Base-by-base conservation (phyloP, 1,140 invertebrate species). In the Cherax destructor region DNA sequence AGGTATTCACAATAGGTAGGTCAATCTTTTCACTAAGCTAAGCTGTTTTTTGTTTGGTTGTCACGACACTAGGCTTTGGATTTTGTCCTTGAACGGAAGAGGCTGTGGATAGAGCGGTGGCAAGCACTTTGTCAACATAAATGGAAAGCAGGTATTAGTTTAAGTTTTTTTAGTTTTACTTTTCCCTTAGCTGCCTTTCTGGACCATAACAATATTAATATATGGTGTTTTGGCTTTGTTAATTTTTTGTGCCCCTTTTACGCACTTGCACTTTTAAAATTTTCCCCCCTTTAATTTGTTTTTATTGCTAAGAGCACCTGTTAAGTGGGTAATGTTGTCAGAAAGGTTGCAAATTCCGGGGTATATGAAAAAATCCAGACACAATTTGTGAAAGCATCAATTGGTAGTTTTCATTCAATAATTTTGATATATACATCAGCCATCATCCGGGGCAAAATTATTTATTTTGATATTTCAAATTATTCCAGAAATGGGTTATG, bases 31-130 rank as follows among this genome's bases (percentile, higher is more conserved):
- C 89, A 91, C 89, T 91, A 83, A 93, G 87, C 79, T 92, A 88
- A 91, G 86, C 81, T 91, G 89, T 92, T 87, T 88, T 91, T 92
- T 91, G 84, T 93, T 86, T 93, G 86, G 77, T 93, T 92, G 86
- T 92, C 86, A 92, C 86, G 81, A 92, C 92, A 88, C 91, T 95
- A 98, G 98, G 98, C 94, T 99, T 99, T 96, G 98, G 98, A 94
- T 99, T 96, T 96, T 99, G 94, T 99, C 98, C 92, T 99, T 99
- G 99, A 95, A 97, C 97, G 94, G 98, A 99, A 95, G 97, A 99
- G 92, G 97, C 97, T 47, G 98, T 99, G 93, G 98, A 99, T 94
- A 96, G 97, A 95, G 98, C 98, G 94, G 98, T 98, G 93, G 96
- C 97, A 88, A 99, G 95, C 98, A 99, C 95, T 99, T 98, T 96